Conservation (phyloP, 2,113 vertebrate genomes). For the Cervus canadensis region DNA sequence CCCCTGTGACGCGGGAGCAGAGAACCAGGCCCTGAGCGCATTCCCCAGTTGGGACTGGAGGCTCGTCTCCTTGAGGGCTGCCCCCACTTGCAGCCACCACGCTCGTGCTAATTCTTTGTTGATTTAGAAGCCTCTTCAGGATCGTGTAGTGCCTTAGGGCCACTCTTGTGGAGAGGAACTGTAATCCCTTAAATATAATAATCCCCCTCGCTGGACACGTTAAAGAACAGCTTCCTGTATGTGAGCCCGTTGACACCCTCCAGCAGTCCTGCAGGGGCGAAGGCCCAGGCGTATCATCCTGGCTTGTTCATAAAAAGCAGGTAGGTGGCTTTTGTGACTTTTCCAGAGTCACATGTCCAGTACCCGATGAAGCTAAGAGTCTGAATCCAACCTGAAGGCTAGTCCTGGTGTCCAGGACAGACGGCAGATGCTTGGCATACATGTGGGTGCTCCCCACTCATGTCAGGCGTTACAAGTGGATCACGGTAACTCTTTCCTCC, state of each 20-base stretch:
- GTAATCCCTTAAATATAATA: constrained; percentile 60
- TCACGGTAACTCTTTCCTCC: not conserved
- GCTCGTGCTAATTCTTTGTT: constrained; percentile 47
- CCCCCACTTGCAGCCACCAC: not conserved
- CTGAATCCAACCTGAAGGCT: not conserved
- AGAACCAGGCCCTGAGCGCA: not conserved
- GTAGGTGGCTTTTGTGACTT: constrained; percentile 54
- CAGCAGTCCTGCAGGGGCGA: not conserved
- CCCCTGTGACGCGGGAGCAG: not conserved
- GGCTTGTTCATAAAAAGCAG: constrained; percentile 50
- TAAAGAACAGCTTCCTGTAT: not conserved
- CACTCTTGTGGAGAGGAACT: constrained; percentile 43
- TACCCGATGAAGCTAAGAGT: not conserved
- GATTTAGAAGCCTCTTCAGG: constrained; percentile 58
- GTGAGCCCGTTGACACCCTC: not conserved
- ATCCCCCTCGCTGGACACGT: constrained; percentile 6
- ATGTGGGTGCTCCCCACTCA: not conserved
- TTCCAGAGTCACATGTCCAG: constrained; percentile 18
- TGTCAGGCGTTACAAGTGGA: not conserved
- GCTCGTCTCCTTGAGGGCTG: not conserved
- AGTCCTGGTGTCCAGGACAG: not conserved
- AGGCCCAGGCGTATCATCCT: not conserved
- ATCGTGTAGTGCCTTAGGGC: constrained; percentile 42
- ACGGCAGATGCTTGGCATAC: not conserved
- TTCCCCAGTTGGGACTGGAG: not conserved